phyloP scores from a whole-genome alignment of 2,888 invertebrate genomes.

The Melitaea athalia region DNA sequence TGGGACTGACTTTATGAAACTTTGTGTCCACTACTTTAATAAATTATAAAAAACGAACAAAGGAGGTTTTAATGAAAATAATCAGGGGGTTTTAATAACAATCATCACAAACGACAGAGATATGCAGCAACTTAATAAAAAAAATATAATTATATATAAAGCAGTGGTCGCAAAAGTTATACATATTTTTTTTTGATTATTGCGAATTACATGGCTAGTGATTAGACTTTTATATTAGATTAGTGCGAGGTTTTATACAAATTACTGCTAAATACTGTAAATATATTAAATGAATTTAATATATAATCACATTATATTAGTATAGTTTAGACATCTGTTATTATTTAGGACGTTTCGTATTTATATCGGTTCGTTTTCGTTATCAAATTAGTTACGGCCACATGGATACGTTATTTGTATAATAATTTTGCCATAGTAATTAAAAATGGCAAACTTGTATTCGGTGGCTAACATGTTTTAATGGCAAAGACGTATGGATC shows the following conservation, averaged over 20 bases:
- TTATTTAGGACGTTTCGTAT: slow-evolving; percentile 30
- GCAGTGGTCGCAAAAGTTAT: slow-evolving; percentile 42
- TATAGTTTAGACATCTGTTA: slow-evolving; percentile 28
- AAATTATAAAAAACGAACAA: neutral
- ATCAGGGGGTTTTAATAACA: neutral
- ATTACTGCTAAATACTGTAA: slow-evolving; percentile 60
- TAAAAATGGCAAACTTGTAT: neutral
- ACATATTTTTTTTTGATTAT: slow-evolving; percentile 53
- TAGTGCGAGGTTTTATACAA: slow-evolving; percentile 61
- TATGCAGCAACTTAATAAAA: neutral
- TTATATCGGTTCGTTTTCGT: slow-evolving; percentile 16
- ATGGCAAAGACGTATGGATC: neutral
- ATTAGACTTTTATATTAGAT: slow-evolving; percentile 77
- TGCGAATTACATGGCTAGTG: slow-evolving; percentile 81
- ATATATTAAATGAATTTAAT: slow-evolving; percentile 55
- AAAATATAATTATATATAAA: slow-evolving; percentile 8
- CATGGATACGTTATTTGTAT: slow-evolving; percentile 11
- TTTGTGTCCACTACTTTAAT: slow-evolving; percentile 28
- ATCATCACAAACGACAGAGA: neutral
- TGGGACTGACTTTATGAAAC: slow-evolving; percentile 37
- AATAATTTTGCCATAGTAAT: slow-evolving; percentile 5
- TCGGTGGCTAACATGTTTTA: neutral
- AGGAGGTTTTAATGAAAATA: neutral
- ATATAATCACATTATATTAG: slow-evolving; percentile 48
- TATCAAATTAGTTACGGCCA: slow-evolving; percentile 30